Conservation (phyloP, 2,113 vertebrate genomes). For the Neotragus pygmaeus region DNA sequence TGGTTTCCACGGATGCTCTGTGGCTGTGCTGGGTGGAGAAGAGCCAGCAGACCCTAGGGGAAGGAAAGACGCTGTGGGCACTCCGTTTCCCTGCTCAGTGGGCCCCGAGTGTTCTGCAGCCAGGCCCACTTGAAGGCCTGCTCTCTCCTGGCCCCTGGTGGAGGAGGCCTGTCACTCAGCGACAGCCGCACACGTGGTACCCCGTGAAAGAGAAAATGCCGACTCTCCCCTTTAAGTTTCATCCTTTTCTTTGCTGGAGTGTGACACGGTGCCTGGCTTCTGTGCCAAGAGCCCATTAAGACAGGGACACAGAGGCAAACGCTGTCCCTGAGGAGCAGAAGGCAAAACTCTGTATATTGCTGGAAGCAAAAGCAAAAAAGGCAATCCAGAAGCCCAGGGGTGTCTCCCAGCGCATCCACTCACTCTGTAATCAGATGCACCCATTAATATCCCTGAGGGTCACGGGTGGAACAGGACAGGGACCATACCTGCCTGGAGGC, state of each 20-base stretch:
- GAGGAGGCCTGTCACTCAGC: not conserved
- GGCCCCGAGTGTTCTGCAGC: not conserved
- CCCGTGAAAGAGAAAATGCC: not conserved
- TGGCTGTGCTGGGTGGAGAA: not conserved
- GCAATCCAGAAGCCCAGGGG: not conserved
- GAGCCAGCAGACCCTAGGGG: not conserved
- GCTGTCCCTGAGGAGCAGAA: not conserved
- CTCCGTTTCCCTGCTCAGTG: rapidly evolving
- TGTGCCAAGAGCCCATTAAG: not conserved
- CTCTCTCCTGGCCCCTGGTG: not conserved
- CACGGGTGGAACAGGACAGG: not conserved
- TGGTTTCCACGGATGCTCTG: not conserved
- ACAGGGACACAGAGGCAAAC: not conserved
- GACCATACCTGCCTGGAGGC: no score
- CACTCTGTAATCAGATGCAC: not conserved
- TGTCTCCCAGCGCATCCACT: rapidly evolving
- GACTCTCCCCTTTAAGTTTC: not conserved
- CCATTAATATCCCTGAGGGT: not conserved
- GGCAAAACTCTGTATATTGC: not conserved
- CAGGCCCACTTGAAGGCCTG: not conserved
- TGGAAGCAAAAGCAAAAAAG: not conserved
- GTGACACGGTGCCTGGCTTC: not conserved
- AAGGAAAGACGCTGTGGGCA: rapidly evolving
- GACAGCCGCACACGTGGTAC: rapidly evolving
- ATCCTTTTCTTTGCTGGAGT: not conserved